Evolutionary conservation across 2,797 vertebrate genomes (phyloP).

Genomic region (Channallabes apus): DNA sequence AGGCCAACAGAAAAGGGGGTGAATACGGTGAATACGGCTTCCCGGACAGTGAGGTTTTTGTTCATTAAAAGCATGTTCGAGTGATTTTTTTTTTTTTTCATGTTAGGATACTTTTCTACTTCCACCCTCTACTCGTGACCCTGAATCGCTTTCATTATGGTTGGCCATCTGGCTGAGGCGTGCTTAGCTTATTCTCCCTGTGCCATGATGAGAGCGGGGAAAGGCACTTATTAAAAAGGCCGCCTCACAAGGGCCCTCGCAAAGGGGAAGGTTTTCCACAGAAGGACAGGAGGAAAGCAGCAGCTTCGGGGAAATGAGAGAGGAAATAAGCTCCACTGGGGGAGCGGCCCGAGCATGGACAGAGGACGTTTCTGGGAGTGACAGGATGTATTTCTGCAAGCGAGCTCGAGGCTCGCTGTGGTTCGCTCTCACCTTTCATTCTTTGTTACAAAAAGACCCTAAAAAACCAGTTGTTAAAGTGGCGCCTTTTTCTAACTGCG

Average conservation of each 20-base stretch:
- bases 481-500: neutral
- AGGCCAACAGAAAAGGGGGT: too few relatives aligned
- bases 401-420: slow-evolving; percentile 16
- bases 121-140: slow-evolving; percentile 68
- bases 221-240: slow-evolving; percentile 85
- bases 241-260: slow-evolving; percentile 80
- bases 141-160: slow-evolving; percentile 75
- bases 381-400: slow-evolving; percentile 33
- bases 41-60: neutral
- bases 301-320: slow-evolving; percentile 54
- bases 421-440: slow-evolving; percentile 15
- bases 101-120: slow-evolving; percentile 30
- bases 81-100: too few relatives aligned
- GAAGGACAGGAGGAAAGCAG: slow-evolving; percentile 47
- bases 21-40: neutral
- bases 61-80: slow-evolving; percentile 6
- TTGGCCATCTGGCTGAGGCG: slow-evolving; percentile 75
- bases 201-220: slow-evolving; percentile 79
- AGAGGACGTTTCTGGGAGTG: slow-evolving; percentile 44
- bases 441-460: neutral
- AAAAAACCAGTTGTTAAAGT: slow-evolving; percentile 15
- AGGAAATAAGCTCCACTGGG: slow-evolving; percentile 70
- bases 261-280: slow-evolving; percentile 70
- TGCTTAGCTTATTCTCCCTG: slow-evolving; percentile 79
- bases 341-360: slow-evolving; percentile 76